These are phyloP conservation scores for Lepus timidus DNA, from an alignment of 2,113 vertebrate species.

Conservation along the genomic window DNA sequence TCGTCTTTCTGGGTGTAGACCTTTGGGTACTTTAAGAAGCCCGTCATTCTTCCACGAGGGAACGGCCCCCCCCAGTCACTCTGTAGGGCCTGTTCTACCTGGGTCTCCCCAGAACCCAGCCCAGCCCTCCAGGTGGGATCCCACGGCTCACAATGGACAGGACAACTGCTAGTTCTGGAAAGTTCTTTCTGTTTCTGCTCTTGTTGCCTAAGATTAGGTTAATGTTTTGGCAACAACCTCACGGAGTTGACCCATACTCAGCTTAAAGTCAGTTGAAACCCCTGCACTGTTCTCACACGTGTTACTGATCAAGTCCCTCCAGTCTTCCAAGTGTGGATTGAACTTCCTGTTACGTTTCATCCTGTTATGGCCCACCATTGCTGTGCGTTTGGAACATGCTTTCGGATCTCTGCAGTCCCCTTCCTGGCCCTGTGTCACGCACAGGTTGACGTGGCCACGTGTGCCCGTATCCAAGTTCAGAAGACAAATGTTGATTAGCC, in stretches of 20 bases:
- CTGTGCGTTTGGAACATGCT: not conserved
- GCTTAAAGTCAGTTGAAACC: conserved; percentile 40
- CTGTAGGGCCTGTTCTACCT: not conserved
- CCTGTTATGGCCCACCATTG: not conserved
- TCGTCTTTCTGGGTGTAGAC: not conserved
- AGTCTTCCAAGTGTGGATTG: conserved; percentile 35
- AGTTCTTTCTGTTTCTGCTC: conserved; percentile 10
- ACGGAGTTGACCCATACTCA: not conserved
- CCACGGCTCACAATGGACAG: not conserved
- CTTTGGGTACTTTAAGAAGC: not conserved
- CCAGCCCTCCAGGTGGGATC: not conserved
- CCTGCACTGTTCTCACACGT: conserved; percentile 50
- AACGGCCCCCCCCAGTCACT: not conserved
- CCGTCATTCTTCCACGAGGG: not conserved
- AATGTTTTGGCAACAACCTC: conserved; percentile 14
- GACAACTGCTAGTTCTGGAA: not conserved
- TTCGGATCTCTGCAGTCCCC: not conserved
- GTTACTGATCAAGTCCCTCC: conserved; percentile 58
- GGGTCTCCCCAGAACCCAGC: not conserved
- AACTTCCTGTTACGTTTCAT: conserved; percentile 44
- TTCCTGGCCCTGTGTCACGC: not conserved
- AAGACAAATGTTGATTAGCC: not conserved
- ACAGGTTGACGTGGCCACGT: not conserved
- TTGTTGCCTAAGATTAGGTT: not conserved
- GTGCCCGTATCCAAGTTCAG: not conserved